phyloP scores from a whole-genome alignment of 2,113 vertebrate species.

The Mustelus asterias region DNA sequence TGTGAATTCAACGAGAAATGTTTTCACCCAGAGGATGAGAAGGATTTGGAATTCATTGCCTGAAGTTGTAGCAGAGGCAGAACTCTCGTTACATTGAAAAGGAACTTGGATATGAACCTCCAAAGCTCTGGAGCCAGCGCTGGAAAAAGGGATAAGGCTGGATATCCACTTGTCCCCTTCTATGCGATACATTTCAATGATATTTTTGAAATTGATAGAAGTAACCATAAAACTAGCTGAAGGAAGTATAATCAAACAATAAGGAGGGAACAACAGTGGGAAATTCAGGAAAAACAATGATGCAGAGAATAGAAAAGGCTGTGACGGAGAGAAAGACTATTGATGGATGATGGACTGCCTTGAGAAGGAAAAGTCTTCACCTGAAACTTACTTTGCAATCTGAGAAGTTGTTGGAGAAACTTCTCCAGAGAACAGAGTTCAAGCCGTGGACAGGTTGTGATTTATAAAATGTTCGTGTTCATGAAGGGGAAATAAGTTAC shows the following conservation, averaged over 20 bases:
- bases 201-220: too few relatives aligned
- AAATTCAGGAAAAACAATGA: neutral
- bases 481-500: neutral
- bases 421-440: neutral
- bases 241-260: neutral
- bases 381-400: neutral
- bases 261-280: neutral
- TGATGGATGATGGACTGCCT: neutral
- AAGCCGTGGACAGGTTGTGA: neutral
- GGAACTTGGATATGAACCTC: too few relatives aligned
- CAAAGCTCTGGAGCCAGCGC: too few relatives aligned
- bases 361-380: neutral
- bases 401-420: neutral
- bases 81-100: too few relatives aligned
- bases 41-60: too few relatives aligned
- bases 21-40: too few relatives aligned
- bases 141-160: too few relatives aligned
- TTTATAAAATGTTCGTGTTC: neutral
- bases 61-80: too few relatives aligned
- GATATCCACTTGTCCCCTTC: too few relatives aligned
- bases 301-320: neutral
- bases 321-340: neutral
- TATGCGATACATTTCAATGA: too few relatives aligned
- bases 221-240: neutral
- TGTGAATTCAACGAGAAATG: too few relatives aligned